Conservation (phyloP, 1,140 invertebrate species). For the Oppia nitens region DNA sequence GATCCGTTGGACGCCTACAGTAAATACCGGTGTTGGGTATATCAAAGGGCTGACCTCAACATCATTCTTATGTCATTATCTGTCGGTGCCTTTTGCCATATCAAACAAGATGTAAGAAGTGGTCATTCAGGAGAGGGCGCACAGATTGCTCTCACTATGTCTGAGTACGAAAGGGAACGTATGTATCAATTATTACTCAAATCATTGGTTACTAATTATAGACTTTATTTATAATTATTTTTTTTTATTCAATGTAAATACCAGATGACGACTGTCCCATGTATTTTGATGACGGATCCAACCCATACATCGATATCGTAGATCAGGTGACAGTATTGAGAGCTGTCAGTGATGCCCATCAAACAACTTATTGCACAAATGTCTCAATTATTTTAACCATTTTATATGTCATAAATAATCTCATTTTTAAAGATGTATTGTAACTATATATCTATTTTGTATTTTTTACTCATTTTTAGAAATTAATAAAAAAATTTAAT, state of each 20-base stretch:
- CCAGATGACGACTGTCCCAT: conserved; percentile 76
- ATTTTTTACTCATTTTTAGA: too few species aligned
- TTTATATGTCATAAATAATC: too few species aligned
- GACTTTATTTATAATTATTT: conserved; percentile 9
- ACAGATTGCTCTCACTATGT: conserved; percentile 68
- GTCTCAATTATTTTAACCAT: too few species aligned
- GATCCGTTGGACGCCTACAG: conserved; percentile 89
- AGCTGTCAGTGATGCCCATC: neutral
- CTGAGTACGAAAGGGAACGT: conserved; percentile 79
- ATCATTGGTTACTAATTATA: neutral
- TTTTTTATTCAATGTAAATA: conserved; percentile 8
- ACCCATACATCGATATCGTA: conserved; percentile 41
- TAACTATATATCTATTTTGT: too few species aligned
- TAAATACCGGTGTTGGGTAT: conserved; percentile 91
- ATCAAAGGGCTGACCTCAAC: conserved; percentile 84
- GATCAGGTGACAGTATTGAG: conserved; percentile 9
- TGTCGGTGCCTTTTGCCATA: conserved; percentile 71
- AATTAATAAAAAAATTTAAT: neutral
- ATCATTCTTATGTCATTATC: conserved; percentile 72
- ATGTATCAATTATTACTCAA: conserved; percentile 26
- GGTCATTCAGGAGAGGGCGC: conserved; percentile 75
- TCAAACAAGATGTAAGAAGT: conserved; percentile 74
- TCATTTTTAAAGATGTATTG: too few species aligned
- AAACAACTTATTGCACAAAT: neutral
- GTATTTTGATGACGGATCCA: conserved; percentile 75